Base-by-base conservation (phyloP, 2,113 vertebrate genomes). In the Archilochus colubris region DNA sequence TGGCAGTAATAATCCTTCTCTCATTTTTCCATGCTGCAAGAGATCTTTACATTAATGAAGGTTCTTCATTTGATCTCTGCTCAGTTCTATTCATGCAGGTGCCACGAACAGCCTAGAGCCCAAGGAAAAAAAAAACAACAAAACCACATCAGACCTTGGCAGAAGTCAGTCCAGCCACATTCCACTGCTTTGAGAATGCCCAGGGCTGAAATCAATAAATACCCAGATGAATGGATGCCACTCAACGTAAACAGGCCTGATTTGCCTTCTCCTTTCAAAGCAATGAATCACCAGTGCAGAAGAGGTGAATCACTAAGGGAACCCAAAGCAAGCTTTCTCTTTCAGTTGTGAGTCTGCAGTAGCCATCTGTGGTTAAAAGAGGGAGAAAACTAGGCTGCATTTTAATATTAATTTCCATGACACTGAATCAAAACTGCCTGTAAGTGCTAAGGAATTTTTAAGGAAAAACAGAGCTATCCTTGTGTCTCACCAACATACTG, bases 381-480 rank as follows among this genome's bases (percentile, higher is more conserved):
- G 27, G 70, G 21, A 91, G 68, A 86, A 96, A 95, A 54, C 14
- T 13, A 74, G 38, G 20, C 80, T 93, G 44, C 7, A 7, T 74
- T 94, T 91, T 79, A 85, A 82, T 87, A 81, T 55, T 91, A 4
- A 40, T 95, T 96, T 95, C 66, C 75, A 74, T 14, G 12, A 86
- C 86, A 83, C 68, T 87, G 74, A 91, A 68, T 82, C 82, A 92
- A 96, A 97, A 79, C 80, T 81, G 58, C 82, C 86, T 86, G 84
- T 84, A 86, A 95, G 90, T 81, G 84, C 91, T 86, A 57, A 80
- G 40, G 83, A 62, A 86, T 94, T 96, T 96, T 97, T 88, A 97
- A 94, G 85, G 80, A 67, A 92, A 95, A 94, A 38, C 44, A 91
- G 76, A 94, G 64, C 75, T 53, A 51, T 64, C 92, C 82, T 96